These are phyloP conservation scores for Phoenoteleia sp. DNA, from an alignment of 2,888 invertebrate species.

Conservation along the genomic window DNA sequence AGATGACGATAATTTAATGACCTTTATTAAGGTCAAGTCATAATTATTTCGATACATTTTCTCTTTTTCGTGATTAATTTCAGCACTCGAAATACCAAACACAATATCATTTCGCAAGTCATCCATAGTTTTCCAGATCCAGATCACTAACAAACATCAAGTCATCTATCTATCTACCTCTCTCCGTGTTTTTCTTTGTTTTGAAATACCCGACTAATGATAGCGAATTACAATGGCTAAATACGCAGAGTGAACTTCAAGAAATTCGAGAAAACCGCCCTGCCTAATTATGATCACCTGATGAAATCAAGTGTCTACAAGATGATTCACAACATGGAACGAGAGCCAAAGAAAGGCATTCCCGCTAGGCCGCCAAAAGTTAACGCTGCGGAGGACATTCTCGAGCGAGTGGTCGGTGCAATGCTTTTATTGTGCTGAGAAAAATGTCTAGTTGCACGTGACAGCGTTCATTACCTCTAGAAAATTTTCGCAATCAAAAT, in stretches of 20 bases:
- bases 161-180: conserved; percentile 47
- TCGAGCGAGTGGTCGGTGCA: conserved; percentile 83
- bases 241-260: conserved; percentile 94
- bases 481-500: no score
- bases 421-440: background rate
- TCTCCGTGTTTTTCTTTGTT: conserved; percentile 54
- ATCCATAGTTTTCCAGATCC: conserved; percentile 62
- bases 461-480: no score
- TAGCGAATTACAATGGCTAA: conserved; percentile 68
- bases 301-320: conserved; percentile 94
- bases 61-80: conserved; percentile 53
- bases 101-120: conserved; percentile 59
- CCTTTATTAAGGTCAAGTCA: conserved; percentile 18
- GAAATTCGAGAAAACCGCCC: conserved; percentile 93
- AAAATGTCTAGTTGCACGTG: conserved; percentile 1
- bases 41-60: conserved; percentile 37
- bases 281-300: conserved; percentile 91
- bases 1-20: background rate
- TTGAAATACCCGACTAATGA: conserved; percentile 63
- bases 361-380: conserved; percentile 89
- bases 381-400: conserved; percentile 90
- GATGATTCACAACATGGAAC: conserved; percentile 92
- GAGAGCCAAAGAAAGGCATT: conserved; percentile 90
- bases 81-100: conserved; percentile 62
- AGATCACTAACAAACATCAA: conserved; percentile 57